Evolutionary conservation across 1,140 invertebrate genomes (phyloP).

Genomic region (Macrobrachium nipponense): DNA sequence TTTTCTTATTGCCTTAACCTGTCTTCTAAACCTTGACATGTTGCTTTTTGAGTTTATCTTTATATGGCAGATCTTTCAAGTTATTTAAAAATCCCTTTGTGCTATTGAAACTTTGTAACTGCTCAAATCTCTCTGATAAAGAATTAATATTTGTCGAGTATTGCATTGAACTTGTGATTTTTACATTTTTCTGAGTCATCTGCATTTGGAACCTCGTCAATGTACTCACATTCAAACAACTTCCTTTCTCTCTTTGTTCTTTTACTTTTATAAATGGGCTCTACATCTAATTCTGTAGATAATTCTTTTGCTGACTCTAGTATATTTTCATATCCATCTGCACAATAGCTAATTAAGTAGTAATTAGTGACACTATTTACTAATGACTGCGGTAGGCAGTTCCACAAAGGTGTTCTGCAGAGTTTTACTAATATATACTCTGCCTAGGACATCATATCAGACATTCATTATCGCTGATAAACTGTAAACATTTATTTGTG

Average conservation of each 20-base stretch:
- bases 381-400: too few relatives aligned
- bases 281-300: background rate
- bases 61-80: background rate
- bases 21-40: background rate
- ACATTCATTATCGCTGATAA: too few relatives aligned
- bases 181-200: background rate
- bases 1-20: too few relatives aligned
- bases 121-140: background rate
- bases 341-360: background rate
- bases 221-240: background rate
- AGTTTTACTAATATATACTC: too few relatives aligned
- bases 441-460: too few relatives aligned
- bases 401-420: too few relatives aligned
- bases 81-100: background rate
- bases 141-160: background rate
- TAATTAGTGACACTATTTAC: too few relatives aligned
- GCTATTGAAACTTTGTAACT: background rate
- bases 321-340: background rate
- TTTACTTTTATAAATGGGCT: too few relatives aligned
- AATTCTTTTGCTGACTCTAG: background rate
- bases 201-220: conserved; percentile 1
- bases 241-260: background rate
- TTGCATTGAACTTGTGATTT: background rate
- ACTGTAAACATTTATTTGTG: too few relatives aligned
- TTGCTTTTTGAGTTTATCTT: background rate